Percentiles rank a stretch among this genome's conserved stretches.
Conservation (phyloP, 2,113 vertebrate species). For the Myotis lucifugus region DNA sequence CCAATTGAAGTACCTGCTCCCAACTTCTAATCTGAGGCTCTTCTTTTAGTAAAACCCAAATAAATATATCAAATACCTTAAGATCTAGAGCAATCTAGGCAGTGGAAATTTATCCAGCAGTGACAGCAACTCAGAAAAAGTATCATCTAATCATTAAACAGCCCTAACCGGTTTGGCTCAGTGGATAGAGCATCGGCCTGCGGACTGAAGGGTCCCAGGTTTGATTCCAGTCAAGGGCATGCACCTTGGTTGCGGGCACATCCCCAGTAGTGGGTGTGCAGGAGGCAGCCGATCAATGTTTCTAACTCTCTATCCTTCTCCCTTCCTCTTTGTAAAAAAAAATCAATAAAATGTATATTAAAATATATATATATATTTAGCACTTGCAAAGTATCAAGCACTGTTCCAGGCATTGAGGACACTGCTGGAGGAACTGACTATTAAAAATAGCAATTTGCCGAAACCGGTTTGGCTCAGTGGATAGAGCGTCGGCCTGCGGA, state of each 20-base stretch:
- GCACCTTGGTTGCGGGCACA: too few relatives aligned
- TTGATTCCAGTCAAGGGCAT: too few relatives aligned
- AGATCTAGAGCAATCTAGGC: background rate
- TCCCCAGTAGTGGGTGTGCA: too few relatives aligned
- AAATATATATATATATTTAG: background rate
- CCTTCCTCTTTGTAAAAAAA: too few relatives aligned
- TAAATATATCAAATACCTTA: background rate
- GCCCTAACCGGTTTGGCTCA: too few relatives aligned
- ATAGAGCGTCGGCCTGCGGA: too few relatives aligned
- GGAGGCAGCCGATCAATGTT: too few relatives aligned
- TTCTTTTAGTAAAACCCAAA: background rate
- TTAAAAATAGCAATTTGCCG: background rate
- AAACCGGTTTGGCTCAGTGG: background rate
- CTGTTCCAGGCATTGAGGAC: background rate
- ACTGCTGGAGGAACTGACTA: background rate
- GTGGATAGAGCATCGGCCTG: too few relatives aligned
- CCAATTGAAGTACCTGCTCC: background rate
- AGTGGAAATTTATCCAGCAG: background rate
- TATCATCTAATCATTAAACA: background rate
- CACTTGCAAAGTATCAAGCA: background rate
- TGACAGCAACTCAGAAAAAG: background rate
- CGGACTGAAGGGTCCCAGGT: too few relatives aligned
- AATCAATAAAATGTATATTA: too few relatives aligned
- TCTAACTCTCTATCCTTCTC: too few relatives aligned
- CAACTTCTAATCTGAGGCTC: background rate